phyloP scores from a whole-genome alignment of 2,113 vertebrate genomes.

The Mormyrus lacerda region DNA sequence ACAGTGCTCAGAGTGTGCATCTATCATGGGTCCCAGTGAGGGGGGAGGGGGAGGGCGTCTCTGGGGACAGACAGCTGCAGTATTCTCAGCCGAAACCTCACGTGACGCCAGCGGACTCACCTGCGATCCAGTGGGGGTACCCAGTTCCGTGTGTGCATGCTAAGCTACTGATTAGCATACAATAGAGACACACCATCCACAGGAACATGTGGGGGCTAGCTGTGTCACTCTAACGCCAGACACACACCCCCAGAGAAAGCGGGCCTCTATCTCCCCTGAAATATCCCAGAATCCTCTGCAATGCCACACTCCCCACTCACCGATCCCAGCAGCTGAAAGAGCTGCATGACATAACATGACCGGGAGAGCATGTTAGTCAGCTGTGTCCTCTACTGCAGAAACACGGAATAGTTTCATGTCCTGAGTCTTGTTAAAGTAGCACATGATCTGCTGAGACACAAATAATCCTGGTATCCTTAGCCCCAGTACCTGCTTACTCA shows the following conservation, averaged over 20 bases:
- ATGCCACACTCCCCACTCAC: not conserved
- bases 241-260: not conserved
- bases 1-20: constrained; percentile 29
- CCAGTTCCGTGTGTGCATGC: not conserved
- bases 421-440: not conserved
- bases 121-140: not conserved
- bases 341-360: not conserved
- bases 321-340: not conserved
- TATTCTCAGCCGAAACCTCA: not conserved
- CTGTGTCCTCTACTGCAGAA: not conserved
- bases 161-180: not conserved
- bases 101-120: not conserved
- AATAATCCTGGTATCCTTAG: not conserved
- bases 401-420: not conserved
- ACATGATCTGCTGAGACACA: not conserved
- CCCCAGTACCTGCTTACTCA: not conserved
- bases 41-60: not conserved
- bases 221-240: not conserved
- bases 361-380: not conserved
- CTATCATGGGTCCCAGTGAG: constrained; percentile 19
- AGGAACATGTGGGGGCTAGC: not conserved
- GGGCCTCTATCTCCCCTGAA: not conserved
- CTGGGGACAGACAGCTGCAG: not conserved
- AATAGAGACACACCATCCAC: not conserved
- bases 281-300: not conserved